phyloP scores from a whole-genome alignment of 2,888 invertebrate genomes.

The Aromia moschata region DNA sequence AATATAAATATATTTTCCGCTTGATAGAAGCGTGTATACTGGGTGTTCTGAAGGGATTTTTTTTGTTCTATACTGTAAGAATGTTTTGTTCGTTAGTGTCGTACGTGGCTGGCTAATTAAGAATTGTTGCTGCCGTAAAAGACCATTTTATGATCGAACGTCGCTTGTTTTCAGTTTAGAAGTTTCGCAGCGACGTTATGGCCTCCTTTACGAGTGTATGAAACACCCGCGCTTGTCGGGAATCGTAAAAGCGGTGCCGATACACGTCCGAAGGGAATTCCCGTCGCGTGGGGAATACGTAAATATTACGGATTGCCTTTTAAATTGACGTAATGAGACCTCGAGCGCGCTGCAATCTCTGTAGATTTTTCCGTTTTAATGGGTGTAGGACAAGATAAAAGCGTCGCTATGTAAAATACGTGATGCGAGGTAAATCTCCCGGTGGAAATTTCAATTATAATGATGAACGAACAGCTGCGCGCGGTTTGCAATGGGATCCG shows the following conservation, averaged over 20 bases:
- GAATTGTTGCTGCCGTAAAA: not conserved
- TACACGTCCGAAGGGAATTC: slow-evolving; percentile 37
- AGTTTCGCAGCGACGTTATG: slow-evolving; percentile 41
- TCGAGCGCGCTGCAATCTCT: slow-evolving; percentile 25
- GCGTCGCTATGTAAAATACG: slow-evolving; percentile 8
- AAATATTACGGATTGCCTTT: slow-evolving; percentile 45
- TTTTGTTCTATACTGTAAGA: too few species aligned
- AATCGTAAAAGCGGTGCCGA: slow-evolving; percentile 47
- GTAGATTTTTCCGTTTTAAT: slow-evolving; percentile 31
- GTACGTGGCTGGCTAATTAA: too few species aligned
- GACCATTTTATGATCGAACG: slow-evolving; percentile 49
- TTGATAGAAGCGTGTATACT: too few species aligned
- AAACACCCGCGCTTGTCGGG: slow-evolving; percentile 51
- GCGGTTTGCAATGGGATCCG: too few species aligned
- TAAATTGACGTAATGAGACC: slow-evolving; percentile 48
- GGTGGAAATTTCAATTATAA: not conserved
- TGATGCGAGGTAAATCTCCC: not conserved
- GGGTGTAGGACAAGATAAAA: slow-evolving; percentile 23
- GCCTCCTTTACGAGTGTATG: slow-evolving; percentile 51
- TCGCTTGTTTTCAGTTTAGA: slow-evolving; percentile 53
- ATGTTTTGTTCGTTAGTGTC: too few species aligned
- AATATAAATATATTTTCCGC: too few species aligned
- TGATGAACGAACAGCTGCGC: too few species aligned
- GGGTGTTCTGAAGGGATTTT: too few species aligned
- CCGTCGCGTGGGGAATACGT: slow-evolving; percentile 40